Evolutionary conservation across 2,113 vertebrate species (phyloP).

Genomic region (Bubo bubo): DNA sequence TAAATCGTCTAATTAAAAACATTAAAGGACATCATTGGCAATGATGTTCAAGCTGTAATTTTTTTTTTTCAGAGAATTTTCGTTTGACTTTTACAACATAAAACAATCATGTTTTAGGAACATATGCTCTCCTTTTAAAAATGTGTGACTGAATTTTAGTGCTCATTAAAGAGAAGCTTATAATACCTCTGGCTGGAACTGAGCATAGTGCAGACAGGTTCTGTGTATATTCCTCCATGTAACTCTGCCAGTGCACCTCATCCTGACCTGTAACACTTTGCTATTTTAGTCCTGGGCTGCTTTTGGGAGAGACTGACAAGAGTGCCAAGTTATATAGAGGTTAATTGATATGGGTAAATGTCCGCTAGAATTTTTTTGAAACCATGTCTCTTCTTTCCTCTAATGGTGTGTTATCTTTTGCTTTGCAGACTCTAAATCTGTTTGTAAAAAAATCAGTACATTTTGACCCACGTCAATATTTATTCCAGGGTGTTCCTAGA

Average conservation of each 20-base stretch:
- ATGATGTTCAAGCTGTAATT: not conserved
- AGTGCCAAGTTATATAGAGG: slow-evolving; percentile 37
- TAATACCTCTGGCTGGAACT: slow-evolving; percentile 24
- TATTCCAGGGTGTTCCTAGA: not conserved
- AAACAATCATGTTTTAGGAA: not conserved
- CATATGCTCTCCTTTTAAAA: slow-evolving; percentile 12
- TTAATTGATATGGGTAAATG: slow-evolving; percentile 61
- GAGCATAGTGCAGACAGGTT: slow-evolving; percentile 20
- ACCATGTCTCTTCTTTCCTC: slow-evolving; percentile 25
- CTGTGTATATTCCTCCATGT: not conserved
- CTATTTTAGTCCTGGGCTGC: slow-evolving; percentile 60
- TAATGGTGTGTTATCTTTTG: slow-evolving; percentile 32
- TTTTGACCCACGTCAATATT: not conserved
- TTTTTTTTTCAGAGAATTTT: not conserved
- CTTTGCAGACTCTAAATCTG: not conserved
- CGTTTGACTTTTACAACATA: not conserved
- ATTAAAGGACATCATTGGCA: not conserved
- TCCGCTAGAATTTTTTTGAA: slow-evolving; percentile 50
- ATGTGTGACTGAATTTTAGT: slow-evolving; percentile 20
- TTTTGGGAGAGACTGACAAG: slow-evolving; percentile 61
- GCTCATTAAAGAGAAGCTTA: slow-evolving; percentile 48
- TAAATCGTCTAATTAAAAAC: not conserved
- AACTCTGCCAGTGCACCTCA: slow-evolving; percentile 17
- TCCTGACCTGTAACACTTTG: slow-evolving; percentile 60
- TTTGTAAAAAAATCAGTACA: not conserved